A percentile compares a stretch with the other conserved stretches of the same genome.
Conservation (phyloP, 1,140 invertebrate species). For the Protaetia brevitarsis region DNA sequence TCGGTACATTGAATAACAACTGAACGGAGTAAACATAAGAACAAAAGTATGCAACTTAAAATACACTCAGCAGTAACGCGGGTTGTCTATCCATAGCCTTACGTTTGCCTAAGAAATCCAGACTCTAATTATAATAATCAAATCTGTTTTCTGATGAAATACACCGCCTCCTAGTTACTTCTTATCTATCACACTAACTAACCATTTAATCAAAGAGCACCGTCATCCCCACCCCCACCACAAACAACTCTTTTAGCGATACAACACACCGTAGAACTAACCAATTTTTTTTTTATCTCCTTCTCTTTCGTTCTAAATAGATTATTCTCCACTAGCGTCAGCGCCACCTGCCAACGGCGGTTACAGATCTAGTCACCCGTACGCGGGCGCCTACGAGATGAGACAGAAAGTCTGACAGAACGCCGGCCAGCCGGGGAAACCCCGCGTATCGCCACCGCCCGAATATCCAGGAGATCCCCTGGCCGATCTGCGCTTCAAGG, state of each 20-base stretch:
- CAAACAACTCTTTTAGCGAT: slow-evolving; percentile 27
- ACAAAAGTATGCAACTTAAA: no score
- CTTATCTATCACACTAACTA: no score
- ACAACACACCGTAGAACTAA: slow-evolving; percentile 20
- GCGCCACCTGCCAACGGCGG: slow-evolving; percentile 52
- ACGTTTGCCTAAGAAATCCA: no score
- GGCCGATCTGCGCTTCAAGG: slow-evolving; percentile 36
- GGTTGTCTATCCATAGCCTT: no score
- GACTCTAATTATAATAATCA: no score
- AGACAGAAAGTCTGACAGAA: slow-evolving; percentile 49
- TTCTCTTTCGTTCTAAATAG: slow-evolving; percentile 33
- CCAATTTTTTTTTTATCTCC: neutral
- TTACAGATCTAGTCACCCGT: slow-evolving; percentile 58
- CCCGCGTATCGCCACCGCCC: slow-evolving; percentile 44
- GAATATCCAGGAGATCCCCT: slow-evolving; percentile 47
- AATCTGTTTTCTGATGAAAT: no score
- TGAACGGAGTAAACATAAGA: no score
- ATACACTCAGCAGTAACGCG: no score
- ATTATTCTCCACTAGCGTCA: slow-evolving; percentile 56
- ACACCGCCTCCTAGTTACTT: no score
- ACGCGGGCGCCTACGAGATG: slow-evolving; percentile 60
- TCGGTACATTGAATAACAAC: no score
- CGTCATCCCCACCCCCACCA: slow-evolving; percentile 3
- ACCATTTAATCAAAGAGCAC: no score
- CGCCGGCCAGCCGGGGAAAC: slow-evolving; percentile 29